phyloP scores from a whole-genome alignment of 1,140 invertebrate species.

The Halictus rubicundus region DNA sequence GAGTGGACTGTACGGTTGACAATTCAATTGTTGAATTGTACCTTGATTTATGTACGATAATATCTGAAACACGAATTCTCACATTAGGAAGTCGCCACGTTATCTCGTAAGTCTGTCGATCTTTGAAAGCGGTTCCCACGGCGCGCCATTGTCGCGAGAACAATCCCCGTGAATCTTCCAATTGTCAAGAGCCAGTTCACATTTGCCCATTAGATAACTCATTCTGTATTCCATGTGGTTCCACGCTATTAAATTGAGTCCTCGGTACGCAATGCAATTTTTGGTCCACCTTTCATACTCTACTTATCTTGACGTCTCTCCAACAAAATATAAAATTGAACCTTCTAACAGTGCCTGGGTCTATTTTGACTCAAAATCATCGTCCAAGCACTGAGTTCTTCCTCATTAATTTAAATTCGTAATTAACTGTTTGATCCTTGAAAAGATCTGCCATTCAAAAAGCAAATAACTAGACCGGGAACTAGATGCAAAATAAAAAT shows the following conservation, averaged over 20 bases:
- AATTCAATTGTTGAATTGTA: neutral
- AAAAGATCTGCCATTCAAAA: too few relatives aligned
- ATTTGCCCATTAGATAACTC: constrained; percentile 41
- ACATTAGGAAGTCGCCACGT: constrained; percentile 28
- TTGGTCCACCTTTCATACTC: neutral
- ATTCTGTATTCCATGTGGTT: constrained; percentile 1
- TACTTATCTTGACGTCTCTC: too few relatives aligned
- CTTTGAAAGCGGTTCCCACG: constrained; percentile 31
- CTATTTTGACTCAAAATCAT: too few relatives aligned
- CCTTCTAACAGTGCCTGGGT: too few relatives aligned
- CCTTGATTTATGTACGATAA: neutral
- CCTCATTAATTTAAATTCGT: too few relatives aligned
- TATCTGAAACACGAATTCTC: constrained; percentile 21
- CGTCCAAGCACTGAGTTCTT: too few relatives aligned
- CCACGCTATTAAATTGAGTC: neutral
- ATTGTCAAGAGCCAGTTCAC: constrained; percentile 48
- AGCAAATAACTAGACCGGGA: too few relatives aligned
- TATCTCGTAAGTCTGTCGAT: constrained; percentile 33
- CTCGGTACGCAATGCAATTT: neutral
- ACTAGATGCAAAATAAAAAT: too few relatives aligned
- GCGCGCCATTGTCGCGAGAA: constrained; percentile 15
- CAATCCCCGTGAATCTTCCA: constrained; percentile 37
- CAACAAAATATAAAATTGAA: neutral
- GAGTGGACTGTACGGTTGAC: too few relatives aligned
- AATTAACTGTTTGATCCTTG: too few relatives aligned